Evolutionary conservation across 1,140 invertebrate genomes (phyloP).

Genomic region (Sesamia nonagrioides): DNA sequence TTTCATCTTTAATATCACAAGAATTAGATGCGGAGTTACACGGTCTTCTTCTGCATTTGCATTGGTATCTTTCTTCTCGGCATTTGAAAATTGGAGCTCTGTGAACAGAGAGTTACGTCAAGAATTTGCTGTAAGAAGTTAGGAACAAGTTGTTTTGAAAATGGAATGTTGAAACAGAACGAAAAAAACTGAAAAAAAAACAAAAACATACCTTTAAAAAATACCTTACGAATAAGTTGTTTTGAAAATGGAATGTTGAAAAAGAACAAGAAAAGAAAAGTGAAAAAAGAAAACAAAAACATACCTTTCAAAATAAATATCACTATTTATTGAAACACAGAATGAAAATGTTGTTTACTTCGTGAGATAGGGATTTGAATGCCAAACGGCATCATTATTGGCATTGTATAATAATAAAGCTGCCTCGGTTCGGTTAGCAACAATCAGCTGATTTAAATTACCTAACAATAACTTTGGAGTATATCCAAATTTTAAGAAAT

Average conservation of each 20-base stretch:
- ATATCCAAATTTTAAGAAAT: conserved; percentile 50
- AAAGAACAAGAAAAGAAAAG: background rate
- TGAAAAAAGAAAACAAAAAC: background rate
- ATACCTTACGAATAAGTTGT: background rate
- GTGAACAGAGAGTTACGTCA: background rate
- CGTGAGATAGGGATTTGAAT: conserved; percentile 45
- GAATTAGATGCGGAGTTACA: too few species aligned
- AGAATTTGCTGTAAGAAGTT: background rate
- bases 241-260: background rate
- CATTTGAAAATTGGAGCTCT: background rate
- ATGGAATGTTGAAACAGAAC: too few species aligned
- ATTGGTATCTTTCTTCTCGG: background rate
- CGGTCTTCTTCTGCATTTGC: background rate
- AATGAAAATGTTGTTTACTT: conserved; percentile 56
- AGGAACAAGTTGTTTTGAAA: background rate
- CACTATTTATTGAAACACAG: conserved; percentile 8
- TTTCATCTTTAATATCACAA: too few species aligned
- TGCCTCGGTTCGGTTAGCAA: conserved; percentile 52
- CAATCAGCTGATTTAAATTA: conserved; percentile 56
- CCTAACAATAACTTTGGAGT: conserved; percentile 52
- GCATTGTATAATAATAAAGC: conserved; percentile 51
- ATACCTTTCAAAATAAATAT: conserved; percentile 14
- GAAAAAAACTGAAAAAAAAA: conserved; percentile 2
- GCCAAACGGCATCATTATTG: conserved; percentile 57
- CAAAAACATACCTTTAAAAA: conserved; percentile 29